A percentile compares a stretch with the other conserved stretches of the same genome.
Evolutionary conservation across 2,113 vertebrate genomes (phyloP).

Genomic region (Taurulus bubalis): DNA sequence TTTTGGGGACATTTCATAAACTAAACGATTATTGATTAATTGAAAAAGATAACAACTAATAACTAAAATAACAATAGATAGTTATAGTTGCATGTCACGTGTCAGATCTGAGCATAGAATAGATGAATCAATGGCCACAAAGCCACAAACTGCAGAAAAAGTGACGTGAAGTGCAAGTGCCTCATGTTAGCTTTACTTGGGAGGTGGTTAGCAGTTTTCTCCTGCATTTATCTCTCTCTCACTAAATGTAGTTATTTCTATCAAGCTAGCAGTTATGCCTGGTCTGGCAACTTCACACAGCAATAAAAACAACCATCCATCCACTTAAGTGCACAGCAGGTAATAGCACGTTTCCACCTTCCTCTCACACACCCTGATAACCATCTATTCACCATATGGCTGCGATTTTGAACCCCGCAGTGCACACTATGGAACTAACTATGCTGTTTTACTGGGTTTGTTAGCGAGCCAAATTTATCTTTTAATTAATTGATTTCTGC

Average conservation of each 20-base stretch:
- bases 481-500: slow-evolving; percentile 8
- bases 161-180: background rate
- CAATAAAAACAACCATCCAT: slow-evolving; percentile 33
- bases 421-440: slow-evolving; percentile 12
- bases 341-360: slow-evolving; percentile 32
- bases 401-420: slow-evolving; percentile 17
- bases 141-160: background rate
- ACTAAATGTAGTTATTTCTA: slow-evolving; percentile 27
- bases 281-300: slow-evolving; percentile 23
- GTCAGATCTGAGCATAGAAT: background rate
- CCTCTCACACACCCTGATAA: slow-evolving; percentile 17
- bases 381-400: slow-evolving; percentile 20
- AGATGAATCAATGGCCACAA: background rate
- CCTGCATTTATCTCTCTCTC: slow-evolving; percentile 22
- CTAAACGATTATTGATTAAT: background rate
- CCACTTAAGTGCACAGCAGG: slow-evolving; percentile 23
- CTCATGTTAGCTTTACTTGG: slow-evolving; percentile 14
- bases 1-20: background rate
- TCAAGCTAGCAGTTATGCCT: slow-evolving; percentile 18
- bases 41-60: background rate
- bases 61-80: too few relatives aligned
- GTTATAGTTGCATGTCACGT: background rate
- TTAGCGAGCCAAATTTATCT: slow-evolving; percentile 22
- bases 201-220: slow-evolving; percentile 25
- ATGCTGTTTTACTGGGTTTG: slow-evolving; percentile 28